Evolutionary conservation across 2,113 vertebrate genomes (phyloP).

Genomic region (Myotis yumanensis): DNA sequence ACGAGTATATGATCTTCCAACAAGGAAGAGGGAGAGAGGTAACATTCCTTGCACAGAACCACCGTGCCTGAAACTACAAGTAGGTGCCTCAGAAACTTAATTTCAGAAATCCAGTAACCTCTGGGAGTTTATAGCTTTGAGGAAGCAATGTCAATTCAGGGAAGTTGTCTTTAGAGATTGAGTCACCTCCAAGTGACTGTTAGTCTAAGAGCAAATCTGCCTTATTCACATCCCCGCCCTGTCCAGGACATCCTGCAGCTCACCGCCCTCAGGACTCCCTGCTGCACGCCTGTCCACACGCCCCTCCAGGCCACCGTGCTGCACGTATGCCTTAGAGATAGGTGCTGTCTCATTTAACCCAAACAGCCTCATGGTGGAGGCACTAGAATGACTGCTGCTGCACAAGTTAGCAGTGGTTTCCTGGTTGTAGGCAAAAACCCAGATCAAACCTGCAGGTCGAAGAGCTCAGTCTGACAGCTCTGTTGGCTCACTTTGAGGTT

Average conservation of each 20-base stretch:
- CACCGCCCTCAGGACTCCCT: no score
- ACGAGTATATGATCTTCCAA: background rate
- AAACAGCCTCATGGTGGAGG: fast-evolving
- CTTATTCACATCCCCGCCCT: no score
- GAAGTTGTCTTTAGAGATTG: background rate
- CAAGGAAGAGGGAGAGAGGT: background rate
- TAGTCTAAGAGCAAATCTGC: background rate
- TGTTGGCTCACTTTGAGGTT: background rate
- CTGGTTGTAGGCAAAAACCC: background rate
- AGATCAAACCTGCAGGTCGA: background rate
- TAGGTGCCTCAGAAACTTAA: background rate
- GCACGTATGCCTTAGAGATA: fast-evolving
- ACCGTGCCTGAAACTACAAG: background rate
- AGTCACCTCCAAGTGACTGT: background rate
- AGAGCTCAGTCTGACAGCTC: no score
- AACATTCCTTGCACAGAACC: background rate
- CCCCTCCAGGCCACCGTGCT: fast-evolving
- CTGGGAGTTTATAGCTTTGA: background rate
- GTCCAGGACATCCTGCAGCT: no score
- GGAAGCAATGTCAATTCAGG: background rate
- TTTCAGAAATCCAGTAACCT: background rate
- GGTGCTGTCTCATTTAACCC: background rate
- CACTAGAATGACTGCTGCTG: fast-evolving
- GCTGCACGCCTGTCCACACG: no score
- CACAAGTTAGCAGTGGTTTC: fast-evolving